Base-by-base conservation (phyloP, 2,888 invertebrate species). In the Neoaliturus tenellus region DNA sequence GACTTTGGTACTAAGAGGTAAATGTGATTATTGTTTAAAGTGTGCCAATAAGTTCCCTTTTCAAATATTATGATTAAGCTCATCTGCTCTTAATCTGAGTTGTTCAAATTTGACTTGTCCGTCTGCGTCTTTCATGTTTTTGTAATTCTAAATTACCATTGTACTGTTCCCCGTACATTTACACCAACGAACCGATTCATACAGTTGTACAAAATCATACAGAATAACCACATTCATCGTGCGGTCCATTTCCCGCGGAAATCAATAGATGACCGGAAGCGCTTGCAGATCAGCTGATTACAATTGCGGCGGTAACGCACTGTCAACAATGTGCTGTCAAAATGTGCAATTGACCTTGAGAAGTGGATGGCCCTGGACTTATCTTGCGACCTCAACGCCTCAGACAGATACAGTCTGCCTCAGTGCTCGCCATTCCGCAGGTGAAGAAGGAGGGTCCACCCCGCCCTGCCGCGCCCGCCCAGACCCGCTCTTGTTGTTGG, bases 281-380 rank as follows among this genome's bases (percentile, higher is more conserved):
- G 5, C 62, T 14, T 25, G 58, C 8, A 28, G 28, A 62, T 28
- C 62, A 28, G 62, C 62, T 62, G 62, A 62, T 55, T 31, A 28
- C 62, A 25, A 58, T 58, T 28, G 31, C 62, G 28, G 28, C 28
- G 62, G 62, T 62, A 62, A 62, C 62, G 62, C 71, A 71, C 71
- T 71, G 39, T 35, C 71, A 71, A 71, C 71, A 71, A 71, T 71
- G 71, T 62, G 71, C 28, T 71, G 71, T 71, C 71, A 71, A 71
- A 71, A 71, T 71, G 71, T 23, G 71, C 10, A 6, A 41, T 35
- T 71, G 71, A 23, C 71, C 71, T 71, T 71, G 75, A 23, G 75
- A 75, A 75, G 48, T 48, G 23, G 75, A 28, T 75, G 75, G 48
- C 75, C 75, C 28, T 75, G 75, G 48, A 75, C 44, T 44, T 75